phyloP scores from a whole-genome alignment of 2,797 vertebrate species.

The Pogonophryne albipinna region DNA sequence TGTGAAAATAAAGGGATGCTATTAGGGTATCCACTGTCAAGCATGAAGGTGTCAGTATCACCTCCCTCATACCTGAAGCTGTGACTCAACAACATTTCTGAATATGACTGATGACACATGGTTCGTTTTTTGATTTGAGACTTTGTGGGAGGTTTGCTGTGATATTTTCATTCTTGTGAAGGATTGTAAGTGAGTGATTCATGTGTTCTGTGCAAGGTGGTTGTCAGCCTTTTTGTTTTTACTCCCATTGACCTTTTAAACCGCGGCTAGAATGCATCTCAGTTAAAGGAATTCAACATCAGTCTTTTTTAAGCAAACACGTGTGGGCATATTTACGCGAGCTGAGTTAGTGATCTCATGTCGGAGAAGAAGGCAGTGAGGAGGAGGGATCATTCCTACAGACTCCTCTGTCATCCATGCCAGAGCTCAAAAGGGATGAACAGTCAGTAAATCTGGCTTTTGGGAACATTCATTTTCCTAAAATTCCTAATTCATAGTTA shows the following conservation, averaged over 20 bases:
- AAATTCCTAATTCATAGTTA: conserved; percentile 49
- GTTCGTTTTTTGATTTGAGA: conserved; percentile 10
- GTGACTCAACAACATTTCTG: neutral
- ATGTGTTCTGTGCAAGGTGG: conserved; percentile 53
- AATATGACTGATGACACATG: conserved; percentile 15
- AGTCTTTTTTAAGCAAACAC: neutral
- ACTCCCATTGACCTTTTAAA: conserved; percentile 48
- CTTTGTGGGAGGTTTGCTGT: conserved; percentile 26
- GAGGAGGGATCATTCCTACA: conserved; percentile 15
- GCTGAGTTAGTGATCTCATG: conserved; percentile 17
- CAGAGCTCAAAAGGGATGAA: conserved; percentile 17
- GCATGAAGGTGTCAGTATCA: neutral
- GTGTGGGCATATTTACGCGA: conserved; percentile 1
- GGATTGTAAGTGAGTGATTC: conserved; percentile 44
- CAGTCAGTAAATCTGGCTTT: conserved; percentile 42
- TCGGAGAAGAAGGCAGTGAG: conserved; percentile 19
- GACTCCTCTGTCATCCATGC: conserved; percentile 16
- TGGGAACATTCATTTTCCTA: conserved; percentile 29
- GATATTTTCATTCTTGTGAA: conserved; percentile 25
- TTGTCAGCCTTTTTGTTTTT: conserved; percentile 24
- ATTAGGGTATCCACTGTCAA: neutral
- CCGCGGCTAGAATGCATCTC: conserved; percentile 28
- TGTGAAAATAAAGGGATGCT: neutral
- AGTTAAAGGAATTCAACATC: conserved; percentile 14
- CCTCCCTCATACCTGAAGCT: neutral